Evolutionary conservation across 2,888 invertebrate genomes (phyloP).

Genomic region (Andrena chrysosceles): DNA sequence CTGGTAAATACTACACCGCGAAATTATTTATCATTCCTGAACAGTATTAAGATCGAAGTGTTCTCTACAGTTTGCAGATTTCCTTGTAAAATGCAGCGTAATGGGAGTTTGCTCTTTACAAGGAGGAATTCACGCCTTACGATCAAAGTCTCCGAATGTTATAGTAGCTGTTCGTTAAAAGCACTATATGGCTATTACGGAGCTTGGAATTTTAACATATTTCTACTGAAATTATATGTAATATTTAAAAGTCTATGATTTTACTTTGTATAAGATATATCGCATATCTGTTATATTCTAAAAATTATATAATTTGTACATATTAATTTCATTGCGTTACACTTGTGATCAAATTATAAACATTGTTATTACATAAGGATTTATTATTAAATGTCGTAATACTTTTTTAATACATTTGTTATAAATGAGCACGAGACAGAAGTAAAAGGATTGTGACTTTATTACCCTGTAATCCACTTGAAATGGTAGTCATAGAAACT

Average conservation of each 20-base stretch:
- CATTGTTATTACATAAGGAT: neutral
- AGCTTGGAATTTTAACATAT: conserved; percentile 10
- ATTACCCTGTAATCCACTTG: conserved; percentile 1
- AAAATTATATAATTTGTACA: conserved; percentile 33
- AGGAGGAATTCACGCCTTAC: conserved; percentile 93
- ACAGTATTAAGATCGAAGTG: conserved; percentile 7
- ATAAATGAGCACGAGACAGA: neutral
- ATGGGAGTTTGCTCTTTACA: conserved; percentile 94
- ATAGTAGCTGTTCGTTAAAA: conserved; percentile 78
- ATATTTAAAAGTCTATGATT: neutral
- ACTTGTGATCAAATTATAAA: conserved; percentile 1
- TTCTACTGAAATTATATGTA: conserved; percentile 21
- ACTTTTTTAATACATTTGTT: conserved; percentile 23
- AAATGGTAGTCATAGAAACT: conserved; percentile 68
- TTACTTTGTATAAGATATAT: conserved; percentile 21
- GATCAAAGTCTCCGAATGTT: conserved; percentile 88
- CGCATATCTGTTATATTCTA: neutral
- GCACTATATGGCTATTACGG: conserved; percentile 7
- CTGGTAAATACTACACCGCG: conserved; percentile 86
- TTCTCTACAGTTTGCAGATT: conserved; percentile 92
- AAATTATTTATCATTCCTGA: conserved; percentile 7
- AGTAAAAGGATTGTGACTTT: conserved; percentile 24
- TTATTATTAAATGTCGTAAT: neutral
- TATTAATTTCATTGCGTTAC: conserved; percentile 27
- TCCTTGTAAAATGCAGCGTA: conserved; percentile 92